Conservation (phyloP, 2,888 invertebrate genomes). For the Timandra comae region DNA sequence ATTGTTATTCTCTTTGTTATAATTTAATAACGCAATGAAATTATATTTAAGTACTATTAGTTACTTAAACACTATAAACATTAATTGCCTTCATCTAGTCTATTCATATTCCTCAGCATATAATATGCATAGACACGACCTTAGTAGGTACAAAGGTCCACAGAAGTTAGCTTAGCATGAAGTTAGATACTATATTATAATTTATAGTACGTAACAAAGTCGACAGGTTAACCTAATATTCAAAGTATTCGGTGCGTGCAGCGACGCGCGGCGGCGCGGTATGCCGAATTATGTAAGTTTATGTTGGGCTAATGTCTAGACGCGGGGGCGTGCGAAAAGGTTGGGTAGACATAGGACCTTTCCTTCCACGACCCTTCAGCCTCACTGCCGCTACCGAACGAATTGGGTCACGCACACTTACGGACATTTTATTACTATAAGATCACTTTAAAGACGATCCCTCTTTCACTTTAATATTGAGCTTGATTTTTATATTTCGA, state of each 20-base stretch:
- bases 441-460: constrained; percentile 5
- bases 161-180: no score
- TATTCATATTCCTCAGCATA: no score
- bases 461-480: not conserved
- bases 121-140: no score
- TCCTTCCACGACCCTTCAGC: constrained; percentile 32
- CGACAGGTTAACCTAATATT: constrained; percentile 17
- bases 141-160: no score
- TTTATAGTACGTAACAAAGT: constrained; percentile 7
- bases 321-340: constrained; percentile 49
- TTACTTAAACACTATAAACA: no score
- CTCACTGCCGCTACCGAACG: constrained; percentile 20
- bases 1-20: no score
- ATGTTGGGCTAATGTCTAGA: constrained; percentile 44
- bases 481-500: constrained; percentile 1
- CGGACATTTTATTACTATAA: constrained; percentile 10
- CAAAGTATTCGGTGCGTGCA: constrained; percentile 22
- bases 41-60: no score
- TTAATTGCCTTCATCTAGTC: no score
- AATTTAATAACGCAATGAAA: no score
- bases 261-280: constrained; percentile 12
- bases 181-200: no score
- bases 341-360: constrained; percentile 31
- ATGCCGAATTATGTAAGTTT: constrained; percentile 24
- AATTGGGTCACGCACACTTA: constrained; percentile 32